Conservation (phyloP, 2,797 vertebrate genomes). For the Chromis chromis region DNA sequence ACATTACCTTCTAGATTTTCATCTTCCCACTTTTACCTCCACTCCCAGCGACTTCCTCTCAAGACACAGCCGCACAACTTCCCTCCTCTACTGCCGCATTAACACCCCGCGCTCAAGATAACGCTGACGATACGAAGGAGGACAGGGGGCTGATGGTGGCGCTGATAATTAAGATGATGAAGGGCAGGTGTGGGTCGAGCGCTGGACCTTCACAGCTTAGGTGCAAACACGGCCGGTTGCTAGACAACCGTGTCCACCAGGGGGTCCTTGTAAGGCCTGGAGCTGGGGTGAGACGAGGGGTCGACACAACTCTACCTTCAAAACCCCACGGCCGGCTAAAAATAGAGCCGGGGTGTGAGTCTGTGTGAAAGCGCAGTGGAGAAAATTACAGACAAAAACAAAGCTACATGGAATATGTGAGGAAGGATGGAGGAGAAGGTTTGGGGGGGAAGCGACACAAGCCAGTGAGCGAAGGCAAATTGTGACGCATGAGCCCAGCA, state of each 20-base stretch:
- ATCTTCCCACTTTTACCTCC: not conserved
- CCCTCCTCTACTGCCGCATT: not conserved
- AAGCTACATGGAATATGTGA: conserved; percentile 52
- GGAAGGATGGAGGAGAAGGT: conserved; percentile 33
- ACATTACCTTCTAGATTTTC: not conserved
- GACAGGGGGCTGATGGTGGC: conserved; percentile 22
- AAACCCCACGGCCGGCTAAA: conserved; percentile 74
- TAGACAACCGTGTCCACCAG: conserved; percentile 66
- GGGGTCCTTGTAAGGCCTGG: conserved; percentile 86
- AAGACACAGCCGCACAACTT: conserved; percentile 1
- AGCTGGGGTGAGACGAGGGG: conserved; percentile 78
- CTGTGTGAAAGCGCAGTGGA: conserved; percentile 39
- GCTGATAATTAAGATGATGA: conserved; percentile 74
- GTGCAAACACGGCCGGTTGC: conserved; percentile 79
- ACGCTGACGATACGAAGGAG: conserved; percentile 26
- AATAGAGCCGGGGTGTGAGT: conserved; percentile 66
- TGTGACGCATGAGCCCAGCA: conserved; percentile 39
- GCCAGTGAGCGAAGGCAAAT: conserved; percentile 13
- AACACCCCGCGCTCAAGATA: not conserved
- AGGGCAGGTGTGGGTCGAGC: conserved; percentile 68
- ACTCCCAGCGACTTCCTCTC: not conserved
- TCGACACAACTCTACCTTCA: conserved; percentile 74
- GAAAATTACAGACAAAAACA: conserved; percentile 57
- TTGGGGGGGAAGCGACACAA: conserved; percentile 7
- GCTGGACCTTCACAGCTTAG: conserved; percentile 77